These are phyloP conservation scores for Marronus borbonicus DNA, from an alignment of 2,888 invertebrate genomes.

Conservation along the genomic window DNA sequence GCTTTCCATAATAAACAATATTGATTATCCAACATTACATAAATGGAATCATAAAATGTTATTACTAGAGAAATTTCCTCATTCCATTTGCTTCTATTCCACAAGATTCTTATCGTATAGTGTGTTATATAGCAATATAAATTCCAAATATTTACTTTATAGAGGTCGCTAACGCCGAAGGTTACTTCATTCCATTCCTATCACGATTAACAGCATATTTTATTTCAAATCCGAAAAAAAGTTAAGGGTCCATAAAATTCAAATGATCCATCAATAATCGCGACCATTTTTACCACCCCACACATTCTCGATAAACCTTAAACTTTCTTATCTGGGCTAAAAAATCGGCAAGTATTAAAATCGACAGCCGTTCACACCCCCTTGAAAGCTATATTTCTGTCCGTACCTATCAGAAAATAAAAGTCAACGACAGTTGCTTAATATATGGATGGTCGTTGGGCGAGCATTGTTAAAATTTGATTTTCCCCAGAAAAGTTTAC, in stretches of 20 bases:
- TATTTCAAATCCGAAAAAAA: slow-evolving; percentile 44
- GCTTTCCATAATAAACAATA: too few relatives aligned
- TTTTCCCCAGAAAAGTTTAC: slow-evolving; percentile 16
- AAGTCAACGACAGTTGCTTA: slow-evolving; percentile 59
- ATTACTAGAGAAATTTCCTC: too few relatives aligned
- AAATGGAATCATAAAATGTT: too few relatives aligned
- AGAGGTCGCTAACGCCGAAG: slow-evolving; percentile 28
- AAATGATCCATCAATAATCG: slow-evolving; percentile 47
- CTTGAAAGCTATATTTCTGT: slow-evolving; percentile 36
- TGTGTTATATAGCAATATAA: slow-evolving; percentile 16
- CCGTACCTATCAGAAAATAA: slow-evolving; percentile 54
- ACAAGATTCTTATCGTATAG: not conserved
- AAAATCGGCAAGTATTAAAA: slow-evolving; percentile 43
- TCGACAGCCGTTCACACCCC: slow-evolving; percentile 43
- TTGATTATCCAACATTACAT: too few relatives aligned
- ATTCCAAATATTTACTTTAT: slow-evolving; percentile 43
- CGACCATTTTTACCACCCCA: slow-evolving; percentile 42
- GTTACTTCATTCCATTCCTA: slow-evolving; percentile 34
- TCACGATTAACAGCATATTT: slow-evolving; percentile 43
- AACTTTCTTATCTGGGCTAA: slow-evolving; percentile 44
- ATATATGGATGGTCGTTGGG: slow-evolving; percentile 53
- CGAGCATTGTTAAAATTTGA: slow-evolving; percentile 51
- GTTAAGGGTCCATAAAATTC: slow-evolving; percentile 41
- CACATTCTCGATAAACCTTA: slow-evolving; percentile 45
- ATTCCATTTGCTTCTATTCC: too few relatives aligned